These are phyloP conservation scores for Nematopogon swammerdamellus DNA, from an alignment of 2,888 invertebrate genomes.

Conservation along the genomic window DNA sequence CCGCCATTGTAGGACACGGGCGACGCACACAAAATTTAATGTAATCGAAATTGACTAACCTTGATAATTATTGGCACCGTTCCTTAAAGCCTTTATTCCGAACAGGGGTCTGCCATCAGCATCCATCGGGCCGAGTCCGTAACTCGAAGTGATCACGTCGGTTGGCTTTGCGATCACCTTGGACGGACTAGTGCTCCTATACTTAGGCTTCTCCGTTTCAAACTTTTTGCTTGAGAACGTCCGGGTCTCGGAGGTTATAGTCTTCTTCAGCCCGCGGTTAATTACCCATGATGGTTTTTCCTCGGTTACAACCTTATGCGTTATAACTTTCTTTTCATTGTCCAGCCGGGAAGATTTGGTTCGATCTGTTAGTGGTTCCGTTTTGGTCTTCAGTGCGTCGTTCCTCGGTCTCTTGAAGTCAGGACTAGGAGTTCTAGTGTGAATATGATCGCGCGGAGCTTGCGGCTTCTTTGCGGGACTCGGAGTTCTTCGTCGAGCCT, in stretches of 20 bases:
- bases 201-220: conserved; percentile 38
- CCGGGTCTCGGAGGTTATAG: conserved; percentile 33
- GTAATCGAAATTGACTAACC: conserved; percentile 40
- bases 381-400: conserved; percentile 21
- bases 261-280: conserved; percentile 57
- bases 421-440: conserved; percentile 31
- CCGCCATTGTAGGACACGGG: too few relatives aligned
- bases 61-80: conserved; percentile 61
- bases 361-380: conserved; percentile 6
- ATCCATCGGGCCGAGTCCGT: conserved; percentile 80
- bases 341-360: conserved; percentile 17
- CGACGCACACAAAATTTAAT: too few relatives aligned
- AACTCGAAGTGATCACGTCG: conserved; percentile 74
- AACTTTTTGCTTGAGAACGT: conserved; percentile 34
- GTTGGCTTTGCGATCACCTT: conserved; percentile 42
- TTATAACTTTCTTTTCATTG: conserved; percentile 26
- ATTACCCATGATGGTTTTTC: conserved; percentile 63
- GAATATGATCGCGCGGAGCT: conserved; percentile 18
- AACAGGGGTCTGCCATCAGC: conserved; percentile 77
- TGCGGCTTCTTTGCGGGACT: conserved; percentile 8
- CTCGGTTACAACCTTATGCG: conserved; percentile 32
- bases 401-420: conserved; percentile 20
- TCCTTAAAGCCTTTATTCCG: conserved; percentile 69
- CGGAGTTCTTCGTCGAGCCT: conserved; percentile 8
- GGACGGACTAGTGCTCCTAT: conserved; percentile 35